Evolutionary conservation across 2,113 vertebrate species (phyloP).

Genomic region (Sterrhoptilus dennistouni): DNA sequence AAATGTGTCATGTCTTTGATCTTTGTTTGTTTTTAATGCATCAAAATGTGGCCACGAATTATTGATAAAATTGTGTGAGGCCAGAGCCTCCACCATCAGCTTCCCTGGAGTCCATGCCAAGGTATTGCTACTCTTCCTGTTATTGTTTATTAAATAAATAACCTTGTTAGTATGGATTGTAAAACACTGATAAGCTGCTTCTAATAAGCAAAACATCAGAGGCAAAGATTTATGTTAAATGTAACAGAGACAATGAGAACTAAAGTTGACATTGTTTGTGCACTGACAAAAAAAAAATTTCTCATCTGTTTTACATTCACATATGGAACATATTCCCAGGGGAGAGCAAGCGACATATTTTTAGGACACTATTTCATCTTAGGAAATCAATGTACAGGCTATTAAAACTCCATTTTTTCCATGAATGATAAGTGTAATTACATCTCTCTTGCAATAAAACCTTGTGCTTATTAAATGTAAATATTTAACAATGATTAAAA

Average conservation of each 20-base stretch:
- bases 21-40: not conserved
- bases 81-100: not conserved
- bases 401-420: slow-evolving; percentile 79
- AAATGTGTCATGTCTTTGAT: not conserved
- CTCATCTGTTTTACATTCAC: slow-evolving; percentile 63
- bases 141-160: slow-evolving; percentile 64
- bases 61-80: not conserved
- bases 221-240: slow-evolving; percentile 19
- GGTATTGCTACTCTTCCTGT: slow-evolving; percentile 27
- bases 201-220: slow-evolving; percentile 45
- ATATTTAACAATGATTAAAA: slow-evolving; percentile 83
- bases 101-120: not conserved
- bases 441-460: slow-evolving; percentile 74
- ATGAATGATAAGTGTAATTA: slow-evolving; percentile 79
- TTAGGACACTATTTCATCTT: slow-evolving; percentile 73
- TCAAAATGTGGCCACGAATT: not conserved
- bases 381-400: slow-evolving; percentile 73
- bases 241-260: not conserved
- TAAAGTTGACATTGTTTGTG: not conserved
- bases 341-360: slow-evolving; percentile 51
- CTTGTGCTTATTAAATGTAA: slow-evolving; percentile 80
- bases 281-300: not conserved
- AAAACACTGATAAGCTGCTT: slow-evolving; percentile 61
- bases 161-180: slow-evolving; percentile 49
- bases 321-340: slow-evolving; percentile 32